These are phyloP conservation scores for Hepsetus odoe DNA, from an alignment of 2,113 vertebrate genomes.

Conservation along the genomic window DNA sequence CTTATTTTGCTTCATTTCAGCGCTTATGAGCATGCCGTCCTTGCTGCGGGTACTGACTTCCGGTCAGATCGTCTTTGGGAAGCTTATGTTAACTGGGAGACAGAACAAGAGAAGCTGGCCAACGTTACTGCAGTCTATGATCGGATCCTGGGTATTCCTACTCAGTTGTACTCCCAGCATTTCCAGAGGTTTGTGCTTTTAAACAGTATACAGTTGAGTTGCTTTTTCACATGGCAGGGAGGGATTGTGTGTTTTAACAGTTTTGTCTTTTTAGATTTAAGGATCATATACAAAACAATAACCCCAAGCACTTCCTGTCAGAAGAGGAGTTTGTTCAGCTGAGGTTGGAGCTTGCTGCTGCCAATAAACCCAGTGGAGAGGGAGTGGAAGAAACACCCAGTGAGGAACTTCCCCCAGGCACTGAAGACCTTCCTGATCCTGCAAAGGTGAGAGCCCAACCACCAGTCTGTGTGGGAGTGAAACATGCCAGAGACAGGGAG, in stretches of 20 bases:
- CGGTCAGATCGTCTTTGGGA: constrained; percentile 98
- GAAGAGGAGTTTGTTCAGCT: constrained; percentile 93
- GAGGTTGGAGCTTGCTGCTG: constrained; percentile 86
- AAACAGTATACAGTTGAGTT: neutral
- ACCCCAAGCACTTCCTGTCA: constrained; percentile 91
- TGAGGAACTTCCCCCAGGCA: constrained; percentile 89
- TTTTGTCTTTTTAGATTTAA: constrained; percentile 82
- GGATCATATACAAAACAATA: constrained; percentile 92
- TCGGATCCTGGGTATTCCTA: constrained; percentile 93
- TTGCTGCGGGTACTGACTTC: constrained; percentile 96
- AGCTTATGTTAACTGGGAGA: constrained; percentile 94
- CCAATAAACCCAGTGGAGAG: constrained; percentile 76
- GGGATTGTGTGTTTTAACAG: neutral
- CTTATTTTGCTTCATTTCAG: constrained; percentile 73
- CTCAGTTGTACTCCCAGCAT: constrained; percentile 94
- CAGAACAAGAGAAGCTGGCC: constrained; percentile 86
- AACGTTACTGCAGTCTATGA: constrained; percentile 94
- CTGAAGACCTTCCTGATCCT: constrained; percentile 91
- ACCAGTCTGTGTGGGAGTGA: constrained; percentile 10
- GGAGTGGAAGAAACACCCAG: constrained; percentile 68
- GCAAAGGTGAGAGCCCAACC: constrained; percentile 81
- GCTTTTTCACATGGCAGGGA: neutral
- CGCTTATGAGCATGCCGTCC: constrained; percentile 91
- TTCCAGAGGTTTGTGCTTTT: constrained; percentile 88
- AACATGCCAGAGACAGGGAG: constrained; percentile 55